Percentiles rank a stretch among this genome's conserved stretches.
These are phyloP conservation scores for Labrus mixtus DNA, from an alignment of 2,113 vertebrate genomes.

Conservation along the genomic window DNA sequence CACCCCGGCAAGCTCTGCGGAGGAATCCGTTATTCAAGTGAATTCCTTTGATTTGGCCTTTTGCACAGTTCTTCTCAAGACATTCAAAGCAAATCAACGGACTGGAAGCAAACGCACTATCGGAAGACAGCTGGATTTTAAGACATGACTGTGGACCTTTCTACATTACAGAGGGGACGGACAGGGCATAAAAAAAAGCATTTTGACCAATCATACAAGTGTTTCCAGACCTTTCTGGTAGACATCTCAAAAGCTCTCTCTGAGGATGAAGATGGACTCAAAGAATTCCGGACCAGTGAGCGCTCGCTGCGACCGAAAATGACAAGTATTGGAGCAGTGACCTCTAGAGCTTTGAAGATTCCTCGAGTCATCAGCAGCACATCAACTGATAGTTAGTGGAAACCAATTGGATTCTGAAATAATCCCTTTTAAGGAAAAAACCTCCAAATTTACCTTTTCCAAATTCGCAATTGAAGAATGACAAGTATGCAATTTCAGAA, in stretches of 20 bases:
- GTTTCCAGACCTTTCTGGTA: no score
- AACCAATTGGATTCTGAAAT: no score
- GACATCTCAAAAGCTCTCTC: no score
- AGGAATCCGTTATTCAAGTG: neutral
- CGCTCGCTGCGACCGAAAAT: no score
- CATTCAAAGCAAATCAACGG: constrained; percentile 3
- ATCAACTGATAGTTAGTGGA: no score
- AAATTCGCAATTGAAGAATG: no score
- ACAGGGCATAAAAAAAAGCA: neutral
- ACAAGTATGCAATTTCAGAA: no score
- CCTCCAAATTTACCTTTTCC: neutral
- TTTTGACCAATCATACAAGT: neutral
- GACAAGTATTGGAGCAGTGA: no score
- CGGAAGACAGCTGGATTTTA: neutral
- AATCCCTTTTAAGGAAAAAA: neutral
- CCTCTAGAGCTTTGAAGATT: neutral
- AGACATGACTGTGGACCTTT: neutral
- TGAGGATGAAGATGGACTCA: no score
- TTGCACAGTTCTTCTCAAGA: neutral
- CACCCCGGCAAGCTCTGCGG: neutral
- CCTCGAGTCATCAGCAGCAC: neutral
- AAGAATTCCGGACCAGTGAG: no score
- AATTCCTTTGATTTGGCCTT: constrained; percentile 1
- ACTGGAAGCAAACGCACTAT: neutral
- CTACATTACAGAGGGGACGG: neutral